These are phyloP conservation scores for Aleiodes leptofemur DNA, from an alignment of 2,888 invertebrate genomes.

Conservation along the genomic window DNA sequence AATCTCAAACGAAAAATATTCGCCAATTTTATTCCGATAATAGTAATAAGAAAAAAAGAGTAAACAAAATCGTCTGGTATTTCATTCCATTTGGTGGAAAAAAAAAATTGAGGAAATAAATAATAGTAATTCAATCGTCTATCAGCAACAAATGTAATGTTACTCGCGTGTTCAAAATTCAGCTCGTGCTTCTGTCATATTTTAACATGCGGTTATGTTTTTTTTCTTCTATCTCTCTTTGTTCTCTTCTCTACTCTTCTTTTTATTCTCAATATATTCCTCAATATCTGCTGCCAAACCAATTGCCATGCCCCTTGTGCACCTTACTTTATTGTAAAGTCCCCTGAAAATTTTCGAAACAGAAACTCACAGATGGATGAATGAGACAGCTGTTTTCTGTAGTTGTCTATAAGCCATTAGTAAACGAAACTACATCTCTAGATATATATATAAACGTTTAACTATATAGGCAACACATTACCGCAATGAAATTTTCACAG, in stretches of 20 bases:
- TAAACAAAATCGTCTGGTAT: too few species aligned
- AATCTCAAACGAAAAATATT: too few species aligned
- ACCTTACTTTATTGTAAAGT: constrained; percentile 32
- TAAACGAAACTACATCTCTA: background rate
- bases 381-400: constrained; percentile 30
- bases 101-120: too few species aligned
- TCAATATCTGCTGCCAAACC: background rate
- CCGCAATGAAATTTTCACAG: too few species aligned
- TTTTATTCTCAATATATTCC: background rate
- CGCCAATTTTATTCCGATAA: too few species aligned
- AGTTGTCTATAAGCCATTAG: constrained; percentile 1
- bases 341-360: background rate
- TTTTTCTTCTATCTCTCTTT: background rate
- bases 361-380: constrained; percentile 32
- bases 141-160: constrained; percentile 5
- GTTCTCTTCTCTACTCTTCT: background rate
- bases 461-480: too few species aligned
- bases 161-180: constrained; percentile 9
- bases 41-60: too few species aligned
- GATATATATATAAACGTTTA: too few species aligned
- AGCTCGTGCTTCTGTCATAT: background rate
- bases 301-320: background rate
- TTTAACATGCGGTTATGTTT: background rate
- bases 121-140: constrained; percentile 19
- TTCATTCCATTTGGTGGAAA: too few species aligned